Evolutionary conservation across 2,888 invertebrate species (phyloP).

Genomic region (Orthosia cruda): DNA sequence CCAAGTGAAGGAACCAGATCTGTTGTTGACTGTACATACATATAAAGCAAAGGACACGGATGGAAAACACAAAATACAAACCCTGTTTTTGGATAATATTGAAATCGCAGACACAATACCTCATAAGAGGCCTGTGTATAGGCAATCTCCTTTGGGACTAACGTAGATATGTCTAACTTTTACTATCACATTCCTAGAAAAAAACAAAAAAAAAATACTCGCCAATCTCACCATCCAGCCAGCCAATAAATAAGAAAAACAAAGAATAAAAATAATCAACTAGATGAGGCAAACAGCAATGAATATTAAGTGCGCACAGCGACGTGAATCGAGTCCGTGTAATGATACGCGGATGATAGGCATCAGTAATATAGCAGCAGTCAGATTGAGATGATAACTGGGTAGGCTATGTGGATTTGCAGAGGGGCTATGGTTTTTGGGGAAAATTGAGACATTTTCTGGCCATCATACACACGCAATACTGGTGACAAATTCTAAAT

Average conservation of each 20-base stretch:
- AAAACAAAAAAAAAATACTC: not conserved
- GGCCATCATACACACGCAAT: too few species aligned
- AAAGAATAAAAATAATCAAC: conserved; percentile 67
- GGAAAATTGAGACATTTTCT: not conserved
- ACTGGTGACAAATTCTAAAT: too few species aligned
- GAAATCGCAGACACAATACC: too few species aligned
- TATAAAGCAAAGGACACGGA: too few species aligned
- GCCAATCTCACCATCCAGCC: conserved; percentile 20
- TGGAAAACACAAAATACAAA: too few species aligned
- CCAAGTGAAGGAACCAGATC: too few species aligned
- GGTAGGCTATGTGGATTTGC: conserved; percentile 45
- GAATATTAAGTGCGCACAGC: conserved; percentile 56
- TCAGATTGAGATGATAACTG: conserved; percentile 63
- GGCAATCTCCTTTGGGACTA: too few species aligned
- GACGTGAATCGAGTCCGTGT: conserved; percentile 46
- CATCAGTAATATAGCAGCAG: conserved; percentile 66
- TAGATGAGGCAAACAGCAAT: conserved; percentile 61
- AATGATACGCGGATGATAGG: conserved; percentile 69
- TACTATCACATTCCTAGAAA: conserved; percentile 5
- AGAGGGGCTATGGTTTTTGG: conserved; percentile 8
- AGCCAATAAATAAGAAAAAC: conserved; percentile 59
- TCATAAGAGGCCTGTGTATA: too few species aligned
- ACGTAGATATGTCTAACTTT: not conserved
- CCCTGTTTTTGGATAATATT: too few species aligned
- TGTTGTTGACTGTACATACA: too few species aligned